A percentile compares a stretch with the other conserved stretches of the same genome.
These are phyloP conservation scores for Heliconius nattereri DNA, from an alignment of 1,140 invertebrate genomes.

Conservation along the genomic window DNA sequence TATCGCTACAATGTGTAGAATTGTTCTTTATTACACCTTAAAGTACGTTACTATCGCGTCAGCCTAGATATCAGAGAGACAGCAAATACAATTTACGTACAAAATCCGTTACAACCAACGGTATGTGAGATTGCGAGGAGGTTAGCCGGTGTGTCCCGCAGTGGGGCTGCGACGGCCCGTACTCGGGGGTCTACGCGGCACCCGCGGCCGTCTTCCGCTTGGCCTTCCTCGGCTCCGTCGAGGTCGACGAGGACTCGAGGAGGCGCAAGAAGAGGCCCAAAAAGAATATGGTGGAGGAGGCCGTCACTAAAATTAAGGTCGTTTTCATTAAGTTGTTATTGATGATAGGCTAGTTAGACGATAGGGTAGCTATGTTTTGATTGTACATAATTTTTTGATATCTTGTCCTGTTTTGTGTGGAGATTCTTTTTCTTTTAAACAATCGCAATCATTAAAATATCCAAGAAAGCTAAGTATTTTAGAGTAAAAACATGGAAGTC, in stretches of 20 bases:
- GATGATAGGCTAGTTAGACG: background rate
- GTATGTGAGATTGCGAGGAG: slow-evolving; percentile 76
- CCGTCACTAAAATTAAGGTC: slow-evolving; percentile 98
- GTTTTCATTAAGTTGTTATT: slow-evolving; percentile 17
- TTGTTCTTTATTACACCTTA: background rate
- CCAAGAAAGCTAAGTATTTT: background rate
- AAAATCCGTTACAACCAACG: slow-evolving; percentile 26
- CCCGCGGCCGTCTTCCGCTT: slow-evolving; percentile 90
- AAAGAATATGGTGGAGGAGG: slow-evolving; percentile 97
- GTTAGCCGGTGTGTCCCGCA: slow-evolving; percentile 73
- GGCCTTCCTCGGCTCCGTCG: slow-evolving; percentile 91
- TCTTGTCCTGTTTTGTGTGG: background rate
- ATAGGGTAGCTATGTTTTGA: background rate
- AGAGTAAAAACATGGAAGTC: background rate
- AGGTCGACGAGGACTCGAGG: slow-evolving; percentile 90
- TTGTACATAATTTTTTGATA: background rate
- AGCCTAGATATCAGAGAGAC: slow-evolving; percentile 25
- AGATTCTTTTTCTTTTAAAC: background rate
- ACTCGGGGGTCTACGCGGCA: slow-evolving; percentile 74
- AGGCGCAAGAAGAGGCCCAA: slow-evolving; percentile 88
- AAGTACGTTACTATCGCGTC: slow-evolving; percentile 7
- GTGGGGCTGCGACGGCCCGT: slow-evolving; percentile 76
- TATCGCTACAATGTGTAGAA: background rate
- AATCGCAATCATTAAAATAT: background rate
- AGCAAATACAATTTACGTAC: slow-evolving; percentile 19